phyloP scores from a whole-genome alignment of 2,113 vertebrate species.

The Ardeotis arabs region DNA sequence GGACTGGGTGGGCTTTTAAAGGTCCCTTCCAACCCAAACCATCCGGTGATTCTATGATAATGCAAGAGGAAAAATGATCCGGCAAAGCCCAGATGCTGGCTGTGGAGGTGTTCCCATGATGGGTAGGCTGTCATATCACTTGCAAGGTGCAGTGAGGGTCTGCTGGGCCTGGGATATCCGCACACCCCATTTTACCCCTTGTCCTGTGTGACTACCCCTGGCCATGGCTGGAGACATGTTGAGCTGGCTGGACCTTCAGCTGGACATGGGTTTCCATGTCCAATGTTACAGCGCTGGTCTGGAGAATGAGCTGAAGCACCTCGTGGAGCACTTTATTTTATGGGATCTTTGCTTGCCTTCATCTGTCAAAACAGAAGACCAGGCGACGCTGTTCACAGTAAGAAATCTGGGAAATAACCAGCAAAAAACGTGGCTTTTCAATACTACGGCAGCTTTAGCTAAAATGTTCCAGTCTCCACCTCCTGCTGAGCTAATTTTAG shows the following conservation, averaged over 20 bases:
- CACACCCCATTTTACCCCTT: rapidly evolving
- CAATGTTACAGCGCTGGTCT: neutral
- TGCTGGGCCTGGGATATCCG: neutral
- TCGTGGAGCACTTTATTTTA: neutral
- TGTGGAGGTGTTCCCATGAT: neutral
- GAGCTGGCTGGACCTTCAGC: neutral
- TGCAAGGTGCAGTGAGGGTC: neutral
- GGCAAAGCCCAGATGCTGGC: neutral
- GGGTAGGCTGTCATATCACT: neutral
- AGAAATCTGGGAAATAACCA: neutral
- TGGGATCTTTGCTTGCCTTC: neutral
- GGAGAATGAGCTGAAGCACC: neutral
- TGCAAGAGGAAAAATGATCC: neutral
- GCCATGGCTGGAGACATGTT: neutral
- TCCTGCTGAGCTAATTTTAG: slow-evolving; percentile 35
- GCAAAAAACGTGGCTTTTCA: neutral
- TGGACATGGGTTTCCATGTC: neutral
- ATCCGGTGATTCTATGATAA: rapidly evolving
- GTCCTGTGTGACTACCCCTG: rapidly evolving
- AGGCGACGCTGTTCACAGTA: neutral
- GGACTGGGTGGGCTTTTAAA: rapidly evolving
- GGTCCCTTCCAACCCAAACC: neutral
- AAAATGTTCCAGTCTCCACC: slow-evolving; percentile 9
- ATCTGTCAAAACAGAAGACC: neutral
- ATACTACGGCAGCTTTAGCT: neutral